Conservation (phyloP, 2,888 invertebrate species). For the Alentia gelatinosa region DNA sequence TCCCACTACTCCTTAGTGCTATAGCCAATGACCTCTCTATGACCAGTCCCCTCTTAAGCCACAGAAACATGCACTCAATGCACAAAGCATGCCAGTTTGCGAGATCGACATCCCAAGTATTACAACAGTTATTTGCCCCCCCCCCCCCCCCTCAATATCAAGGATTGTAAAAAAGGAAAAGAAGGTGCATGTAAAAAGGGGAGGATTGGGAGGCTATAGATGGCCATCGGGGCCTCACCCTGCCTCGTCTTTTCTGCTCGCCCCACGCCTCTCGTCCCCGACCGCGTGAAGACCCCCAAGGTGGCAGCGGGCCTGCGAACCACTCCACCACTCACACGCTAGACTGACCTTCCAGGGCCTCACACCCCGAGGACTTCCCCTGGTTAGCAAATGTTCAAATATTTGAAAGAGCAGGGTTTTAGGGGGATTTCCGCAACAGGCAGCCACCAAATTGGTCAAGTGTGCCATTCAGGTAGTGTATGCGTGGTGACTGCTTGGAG, state of each 20-base stretch:
- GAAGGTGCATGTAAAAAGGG: background rate
- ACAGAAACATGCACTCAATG: background rate
- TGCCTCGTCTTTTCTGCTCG: no score
- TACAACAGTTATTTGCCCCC: background rate
- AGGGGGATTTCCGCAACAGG: background rate
- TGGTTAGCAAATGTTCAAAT: conserved; percentile 26
- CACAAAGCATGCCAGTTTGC: background rate
- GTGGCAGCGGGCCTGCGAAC: background rate
- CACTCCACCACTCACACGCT: background rate
- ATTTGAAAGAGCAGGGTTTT: conserved; percentile 10
- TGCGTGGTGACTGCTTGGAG: background rate
- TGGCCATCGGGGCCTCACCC: background rate
- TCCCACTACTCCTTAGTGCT: no score
- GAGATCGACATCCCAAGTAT: background rate
- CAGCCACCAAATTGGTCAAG: background rate
- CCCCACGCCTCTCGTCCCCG: background rate
- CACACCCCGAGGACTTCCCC: background rate
- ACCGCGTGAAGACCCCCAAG: background rate
- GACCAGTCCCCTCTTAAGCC: no score
- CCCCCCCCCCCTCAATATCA: background rate
- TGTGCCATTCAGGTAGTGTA: background rate
- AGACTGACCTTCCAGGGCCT: background rate
- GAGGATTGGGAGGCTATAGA: background rate
- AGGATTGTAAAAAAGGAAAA: background rate
- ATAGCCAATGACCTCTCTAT: no score